A percentile compares a stretch with the other conserved stretches of the same genome.
Evolutionary conservation across 2,888 invertebrate genomes (phyloP).

Genomic region (Gymnocheta viridis): DNA sequence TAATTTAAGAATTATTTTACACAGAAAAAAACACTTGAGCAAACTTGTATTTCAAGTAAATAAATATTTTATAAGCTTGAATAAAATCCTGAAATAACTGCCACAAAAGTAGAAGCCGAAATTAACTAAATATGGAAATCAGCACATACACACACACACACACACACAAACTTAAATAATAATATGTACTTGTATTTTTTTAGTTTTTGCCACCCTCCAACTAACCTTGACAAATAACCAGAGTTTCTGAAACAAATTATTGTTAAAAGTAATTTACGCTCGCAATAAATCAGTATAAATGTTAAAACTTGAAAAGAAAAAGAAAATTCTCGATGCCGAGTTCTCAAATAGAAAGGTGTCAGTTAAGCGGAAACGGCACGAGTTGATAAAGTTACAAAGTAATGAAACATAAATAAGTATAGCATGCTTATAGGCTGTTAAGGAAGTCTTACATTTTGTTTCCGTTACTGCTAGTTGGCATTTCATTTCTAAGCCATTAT

Average conservation of each 20-base stretch:
- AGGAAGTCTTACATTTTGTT: conserved; percentile 45
- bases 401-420: conserved; percentile 42
- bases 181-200: neutral
- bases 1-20: too few species aligned
- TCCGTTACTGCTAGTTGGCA: conserved; percentile 1
- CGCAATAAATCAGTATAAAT: conserved; percentile 57
- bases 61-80: neutral
- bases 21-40: too few species aligned
- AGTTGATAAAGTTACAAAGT: conserved; percentile 67
- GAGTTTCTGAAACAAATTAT: conserved; percentile 42
- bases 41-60: too few species aligned
- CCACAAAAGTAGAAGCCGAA: neutral
- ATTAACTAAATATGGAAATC: conserved; percentile 1
- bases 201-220: neutral
- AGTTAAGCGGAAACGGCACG: conserved; percentile 66
- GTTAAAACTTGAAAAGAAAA: neutral
- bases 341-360: conserved; percentile 64
- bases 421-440: conserved; percentile 68
- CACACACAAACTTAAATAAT: neutral
- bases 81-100: neutral
- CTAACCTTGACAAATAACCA: conserved; percentile 41
- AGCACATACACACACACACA: neutral
- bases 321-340: conserved; percentile 31
- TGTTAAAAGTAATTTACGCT: conserved; percentile 50
- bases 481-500: neutral